phyloP scores from a whole-genome alignment of 2,888 invertebrate species.

The Cryptus viduatorius region DNA sequence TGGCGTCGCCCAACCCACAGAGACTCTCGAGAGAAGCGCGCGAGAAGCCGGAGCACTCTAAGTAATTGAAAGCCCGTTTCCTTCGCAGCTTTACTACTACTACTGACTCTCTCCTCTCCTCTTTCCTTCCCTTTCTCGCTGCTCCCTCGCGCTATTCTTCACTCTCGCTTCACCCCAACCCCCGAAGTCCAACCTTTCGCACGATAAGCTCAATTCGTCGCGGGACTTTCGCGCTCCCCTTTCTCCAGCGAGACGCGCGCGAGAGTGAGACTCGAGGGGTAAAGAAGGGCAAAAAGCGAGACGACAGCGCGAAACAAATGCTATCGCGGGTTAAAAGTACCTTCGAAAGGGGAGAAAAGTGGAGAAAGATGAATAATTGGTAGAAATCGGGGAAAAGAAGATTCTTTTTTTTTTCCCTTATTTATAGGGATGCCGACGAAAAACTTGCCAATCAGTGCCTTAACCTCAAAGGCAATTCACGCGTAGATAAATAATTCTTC shows the following conservation, averaged over 20 bases:
- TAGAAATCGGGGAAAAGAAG: conserved; percentile 36
- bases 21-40: conserved; percentile 40
- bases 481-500: background rate
- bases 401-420: background rate
- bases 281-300: conserved; percentile 30
- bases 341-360: conserved; percentile 32
- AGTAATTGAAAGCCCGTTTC: conserved; percentile 76
- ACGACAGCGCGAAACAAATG: conserved; percentile 54
- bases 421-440: conserved; percentile 1
- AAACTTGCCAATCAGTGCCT: conserved; percentile 56
- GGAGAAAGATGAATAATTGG: conserved; percentile 62
- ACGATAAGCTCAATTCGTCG: conserved; percentile 67
- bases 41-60: conserved; percentile 70
- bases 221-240: conserved; percentile 47
- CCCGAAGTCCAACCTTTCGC: conserved; percentile 55
- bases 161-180: conserved; percentile 3
- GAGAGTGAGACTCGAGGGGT: conserved; percentile 1
- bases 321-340: conserved; percentile 31
- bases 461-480: background rate
- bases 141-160: background rate
- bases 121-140: conserved; percentile 21
- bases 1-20: conserved; percentile 28
- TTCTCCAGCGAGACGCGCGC: background rate
- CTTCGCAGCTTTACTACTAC: conserved; percentile 56
- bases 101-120: conserved; percentile 40